phyloP scores from a whole-genome alignment of 1,140 invertebrate species.

The Chymomyza costata region DNA sequence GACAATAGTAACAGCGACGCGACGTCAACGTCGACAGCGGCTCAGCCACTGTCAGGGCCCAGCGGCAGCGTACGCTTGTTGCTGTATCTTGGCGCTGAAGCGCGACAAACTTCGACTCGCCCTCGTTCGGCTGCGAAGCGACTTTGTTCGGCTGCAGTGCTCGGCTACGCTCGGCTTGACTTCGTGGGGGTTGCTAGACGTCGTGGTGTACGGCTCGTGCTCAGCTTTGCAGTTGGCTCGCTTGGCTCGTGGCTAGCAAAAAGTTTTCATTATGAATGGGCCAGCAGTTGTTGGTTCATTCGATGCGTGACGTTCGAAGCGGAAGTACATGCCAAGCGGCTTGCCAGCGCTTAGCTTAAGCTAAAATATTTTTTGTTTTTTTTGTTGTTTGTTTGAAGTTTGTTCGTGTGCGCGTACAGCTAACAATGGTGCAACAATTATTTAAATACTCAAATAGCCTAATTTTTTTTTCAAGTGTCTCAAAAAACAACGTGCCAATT shows the following conservation, averaged over 20 bases:
- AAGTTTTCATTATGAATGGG: conserved; percentile 73
- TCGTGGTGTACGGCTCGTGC: conserved; percentile 21
- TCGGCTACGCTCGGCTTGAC: too few species aligned
- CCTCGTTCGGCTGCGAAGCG: conserved; percentile 35
- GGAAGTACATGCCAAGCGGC: conserved; percentile 54
- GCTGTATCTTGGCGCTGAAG: conserved; percentile 28
- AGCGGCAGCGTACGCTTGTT: too few species aligned
- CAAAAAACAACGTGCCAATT: neutral
- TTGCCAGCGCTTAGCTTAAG: conserved; percentile 4
- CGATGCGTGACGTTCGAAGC: conserved; percentile 70
- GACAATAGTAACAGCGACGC: conserved; percentile 16
- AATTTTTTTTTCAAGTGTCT: conserved; percentile 11
- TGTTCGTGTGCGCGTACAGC: conserved; percentile 2
- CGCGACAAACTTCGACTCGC: conserved; percentile 22
- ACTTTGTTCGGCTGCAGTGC: too few species aligned
- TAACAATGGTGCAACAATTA: conserved; percentile 1
- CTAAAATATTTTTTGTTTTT: neutral
- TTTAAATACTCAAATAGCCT: too few species aligned
- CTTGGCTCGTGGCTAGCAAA: conserved; percentile 42
- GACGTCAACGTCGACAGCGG: neutral
- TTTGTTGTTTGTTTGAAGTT: conserved; percentile 6
- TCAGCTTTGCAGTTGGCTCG: conserved; percentile 35
- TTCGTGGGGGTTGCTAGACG: conserved; percentile 60
- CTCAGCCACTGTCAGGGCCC: too few species aligned
- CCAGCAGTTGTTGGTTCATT: conserved; percentile 70